phyloP scores from a whole-genome alignment of 2,113 vertebrate genomes.

The Lophius piscatorius region DNA sequence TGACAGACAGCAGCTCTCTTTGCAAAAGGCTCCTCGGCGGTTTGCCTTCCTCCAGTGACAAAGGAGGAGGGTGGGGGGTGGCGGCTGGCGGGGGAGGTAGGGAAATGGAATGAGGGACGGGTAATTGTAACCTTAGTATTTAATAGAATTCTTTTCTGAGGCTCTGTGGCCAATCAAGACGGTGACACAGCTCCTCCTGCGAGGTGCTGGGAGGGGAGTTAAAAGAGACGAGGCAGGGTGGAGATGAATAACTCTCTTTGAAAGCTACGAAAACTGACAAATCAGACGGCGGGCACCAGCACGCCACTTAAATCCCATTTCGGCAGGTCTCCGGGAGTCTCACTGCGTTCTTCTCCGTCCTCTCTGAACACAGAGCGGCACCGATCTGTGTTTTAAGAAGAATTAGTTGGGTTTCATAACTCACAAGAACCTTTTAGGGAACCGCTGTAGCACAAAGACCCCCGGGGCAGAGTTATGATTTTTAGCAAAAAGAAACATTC shows the following conservation, averaged over 20 bases:
- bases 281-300: slow-evolving; percentile 43
- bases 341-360: slow-evolving; percentile 15
- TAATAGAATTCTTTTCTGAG: slow-evolving; percentile 68
- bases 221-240: slow-evolving; percentile 23
- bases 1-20: slow-evolving; percentile 74
- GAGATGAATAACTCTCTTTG: slow-evolving; percentile 54
- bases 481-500: slow-evolving; percentile 32
- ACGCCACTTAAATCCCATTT: slow-evolving; percentile 61
- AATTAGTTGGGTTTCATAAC: slow-evolving; percentile 32
- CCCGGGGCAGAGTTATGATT: slow-evolving; percentile 33
- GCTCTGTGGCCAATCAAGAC: slow-evolving; percentile 49
- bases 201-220: slow-evolving; percentile 20
- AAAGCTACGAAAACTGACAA: slow-evolving; percentile 39
- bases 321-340: slow-evolving; percentile 41
- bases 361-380: slow-evolving; percentile 44
- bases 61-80: slow-evolving; percentile 26
- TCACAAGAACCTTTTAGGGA: slow-evolving; percentile 48
- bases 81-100: slow-evolving; percentile 8
- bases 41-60: slow-evolving; percentile 59
- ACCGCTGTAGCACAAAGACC: slow-evolving; percentile 26
- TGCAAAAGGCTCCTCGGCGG: slow-evolving; percentile 63
- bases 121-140: slow-evolving; percentile 69
- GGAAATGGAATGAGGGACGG: slow-evolving; percentile 60
- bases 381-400: slow-evolving; percentile 30
- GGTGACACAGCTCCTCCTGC: slow-evolving; percentile 29